These are phyloP conservation scores for Lepidotrigona ventralis DNA, from an alignment of 1,140 invertebrate genomes.

Conservation along the genomic window DNA sequence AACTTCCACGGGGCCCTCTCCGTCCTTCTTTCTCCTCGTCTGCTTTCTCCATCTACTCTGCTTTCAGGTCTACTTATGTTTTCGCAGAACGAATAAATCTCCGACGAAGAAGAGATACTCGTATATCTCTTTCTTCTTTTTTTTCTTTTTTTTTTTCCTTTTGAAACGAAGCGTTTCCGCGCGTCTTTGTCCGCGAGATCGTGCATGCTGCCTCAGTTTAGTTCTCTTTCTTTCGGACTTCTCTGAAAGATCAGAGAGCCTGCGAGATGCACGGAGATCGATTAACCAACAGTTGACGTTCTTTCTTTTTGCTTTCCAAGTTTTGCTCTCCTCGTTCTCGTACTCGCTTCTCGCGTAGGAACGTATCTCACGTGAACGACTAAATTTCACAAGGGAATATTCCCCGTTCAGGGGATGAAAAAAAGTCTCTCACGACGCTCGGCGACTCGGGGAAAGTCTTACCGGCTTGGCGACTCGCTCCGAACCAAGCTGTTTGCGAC, in stretches of 20 bases:
- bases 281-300: background rate
- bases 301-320: background rate
- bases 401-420: background rate
- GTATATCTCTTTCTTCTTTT: background rate
- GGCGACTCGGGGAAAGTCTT: background rate
- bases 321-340: no score
- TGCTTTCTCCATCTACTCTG: no score
- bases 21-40: background rate
- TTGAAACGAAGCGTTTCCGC: background rate
- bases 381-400: background rate
- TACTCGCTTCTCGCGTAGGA: background rate
- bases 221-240: background rate
- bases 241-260: no score
- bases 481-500: slow-evolving; percentile 4
- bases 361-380: background rate
- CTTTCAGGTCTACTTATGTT: background rate
- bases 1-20: slow-evolving; percentile 24
- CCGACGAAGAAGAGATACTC: background rate
- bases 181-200: background rate
- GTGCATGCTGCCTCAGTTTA: no score
- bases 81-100: background rate
- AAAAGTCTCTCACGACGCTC: background rate
- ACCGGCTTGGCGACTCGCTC: background rate
- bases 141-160: background rate
- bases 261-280: no score